phyloP scores from a whole-genome alignment of 2,888 invertebrate genomes.

The Sthenelais limicola region DNA sequence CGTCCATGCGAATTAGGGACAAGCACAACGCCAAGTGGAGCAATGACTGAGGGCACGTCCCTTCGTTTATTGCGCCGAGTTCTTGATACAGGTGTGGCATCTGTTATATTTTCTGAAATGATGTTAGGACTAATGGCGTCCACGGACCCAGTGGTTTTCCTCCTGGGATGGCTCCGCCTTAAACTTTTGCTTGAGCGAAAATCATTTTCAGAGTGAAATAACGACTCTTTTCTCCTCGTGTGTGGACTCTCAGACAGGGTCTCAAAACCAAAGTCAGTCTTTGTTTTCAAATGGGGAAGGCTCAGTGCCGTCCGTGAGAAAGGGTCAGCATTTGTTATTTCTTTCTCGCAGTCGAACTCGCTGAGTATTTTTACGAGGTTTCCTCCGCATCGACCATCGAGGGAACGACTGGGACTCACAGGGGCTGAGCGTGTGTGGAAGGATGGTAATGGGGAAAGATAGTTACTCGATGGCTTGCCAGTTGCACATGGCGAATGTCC shows the following conservation, averaged over 20 bases:
- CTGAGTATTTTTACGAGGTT: background rate
- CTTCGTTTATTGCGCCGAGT: slow-evolving; percentile 13
- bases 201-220: slow-evolving; percentile 54
- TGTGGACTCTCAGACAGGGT: slow-evolving; percentile 62
- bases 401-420: slow-evolving; percentile 21
- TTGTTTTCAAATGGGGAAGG: slow-evolving; percentile 57
- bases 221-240: slow-evolving; percentile 62
- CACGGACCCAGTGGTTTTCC: background rate
- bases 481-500: background rate
- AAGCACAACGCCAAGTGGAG: slow-evolving; percentile 36
- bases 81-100: background rate
- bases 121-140: slow-evolving; percentile 5
- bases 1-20: background rate
- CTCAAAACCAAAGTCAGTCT: slow-evolving; percentile 60
- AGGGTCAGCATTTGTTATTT: slow-evolving; percentile 59
- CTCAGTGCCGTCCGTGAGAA: slow-evolving; percentile 59
- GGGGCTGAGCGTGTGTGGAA: slow-evolving; percentile 28
- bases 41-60: slow-evolving; percentile 30
- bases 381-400: background rate
- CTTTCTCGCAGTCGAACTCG: background rate
- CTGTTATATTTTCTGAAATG: background rate
- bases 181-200: background rate
- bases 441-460: slow-evolving; percentile 9
- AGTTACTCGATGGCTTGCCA: background rate
- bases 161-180: background rate